Evolutionary conservation across 2,113 vertebrate species (phyloP), one percentile per base, ranked within the genome.

Genomic region (Halcyon senegalensis): DNA sequence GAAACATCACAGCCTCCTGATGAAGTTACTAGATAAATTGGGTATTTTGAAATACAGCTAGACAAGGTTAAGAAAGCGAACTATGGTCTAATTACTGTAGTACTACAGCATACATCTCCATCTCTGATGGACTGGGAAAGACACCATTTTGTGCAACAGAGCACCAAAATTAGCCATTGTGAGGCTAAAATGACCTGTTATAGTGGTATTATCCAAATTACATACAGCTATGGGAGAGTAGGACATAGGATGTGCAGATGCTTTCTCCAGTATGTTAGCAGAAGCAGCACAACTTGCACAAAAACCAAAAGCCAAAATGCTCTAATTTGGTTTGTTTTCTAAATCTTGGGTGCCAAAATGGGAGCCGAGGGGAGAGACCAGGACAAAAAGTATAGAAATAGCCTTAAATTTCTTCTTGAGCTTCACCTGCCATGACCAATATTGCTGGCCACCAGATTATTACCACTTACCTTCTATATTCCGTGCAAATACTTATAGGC

Each of bases 31-130:
- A 80, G 60, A 94, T 67, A 94, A 90, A 93, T 6, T 43, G 4
- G 53, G 66, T 64, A 51, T 68, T 88, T 73, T 89, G 75, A 95
- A 91, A 96, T 23, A 73, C 68, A 94, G 78, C 59, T 60, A 91
- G 62, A 77, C 67, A 96, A 96, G 83, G 76, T 91, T 93, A 96
- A 76, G 69, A 83, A 96, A 97, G 88, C 87, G 89, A 93, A 81
- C n/a, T 39, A 62, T 37, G 25, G 24, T 60, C 91, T 93, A 16
- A 79, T 96, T 93, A 96, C 67, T 69, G 77, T 33, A 84, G 64
- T 37, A 80, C 53, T 62, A 50, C 43, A 84, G 74, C 35, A 59
- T 35, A 63, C 1, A 0, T 48, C 80, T 92, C 35, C 75, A 48
- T 62, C 46, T 90, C 44, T 7, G 4, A 39, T 6, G 25, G 76